Conservation (phyloP, 1,140 invertebrate genomes). For the Chymomyza costata region DNA sequence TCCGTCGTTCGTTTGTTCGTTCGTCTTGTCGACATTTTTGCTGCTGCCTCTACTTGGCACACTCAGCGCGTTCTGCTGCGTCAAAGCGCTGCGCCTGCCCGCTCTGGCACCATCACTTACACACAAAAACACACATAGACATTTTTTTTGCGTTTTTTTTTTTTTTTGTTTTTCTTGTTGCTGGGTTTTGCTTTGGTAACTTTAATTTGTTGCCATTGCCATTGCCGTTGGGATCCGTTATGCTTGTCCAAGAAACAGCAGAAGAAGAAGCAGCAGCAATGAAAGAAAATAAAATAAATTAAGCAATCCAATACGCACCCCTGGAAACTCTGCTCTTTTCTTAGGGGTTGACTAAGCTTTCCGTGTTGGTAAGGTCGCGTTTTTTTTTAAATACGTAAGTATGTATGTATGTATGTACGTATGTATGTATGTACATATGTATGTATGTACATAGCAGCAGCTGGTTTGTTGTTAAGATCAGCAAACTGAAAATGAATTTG, state of each 20-base stretch:
- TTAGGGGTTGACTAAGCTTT: too few species aligned
- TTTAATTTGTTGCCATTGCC: constrained; percentile 61
- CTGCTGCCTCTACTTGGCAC: constrained; percentile 5
- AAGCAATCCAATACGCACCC: too few species aligned
- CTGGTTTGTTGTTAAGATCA: too few species aligned
- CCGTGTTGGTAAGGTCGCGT: too few species aligned
- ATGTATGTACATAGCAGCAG: too few species aligned
- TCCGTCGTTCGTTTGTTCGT: too few species aligned
- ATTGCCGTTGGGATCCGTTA: constrained; percentile 56
- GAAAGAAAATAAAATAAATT: background rate
- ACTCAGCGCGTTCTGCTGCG: constrained; percentile 8
- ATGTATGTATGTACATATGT: background rate
- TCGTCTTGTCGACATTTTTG: too few species aligned
- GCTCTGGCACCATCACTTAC: constrained; percentile 1
- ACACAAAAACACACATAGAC: background rate
- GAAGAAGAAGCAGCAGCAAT: background rate
- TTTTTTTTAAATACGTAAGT: too few species aligned
- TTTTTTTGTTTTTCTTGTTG: constrained; percentile 29
- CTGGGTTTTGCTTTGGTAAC: constrained; percentile 61
- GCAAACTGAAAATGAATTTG: too few species aligned
- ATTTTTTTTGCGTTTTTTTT: constrained; percentile 14
- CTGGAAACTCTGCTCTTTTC: too few species aligned
- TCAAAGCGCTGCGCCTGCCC: background rate
- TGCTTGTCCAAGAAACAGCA: constrained; percentile 7
- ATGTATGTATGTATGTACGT: constrained; percentile 4